A percentile compares a stretch with the other conserved stretches of the same genome.
These are phyloP conservation scores for Listronotus oregonensis DNA, from an alignment of 1,140 invertebrate genomes.

Conservation along the genomic window DNA sequence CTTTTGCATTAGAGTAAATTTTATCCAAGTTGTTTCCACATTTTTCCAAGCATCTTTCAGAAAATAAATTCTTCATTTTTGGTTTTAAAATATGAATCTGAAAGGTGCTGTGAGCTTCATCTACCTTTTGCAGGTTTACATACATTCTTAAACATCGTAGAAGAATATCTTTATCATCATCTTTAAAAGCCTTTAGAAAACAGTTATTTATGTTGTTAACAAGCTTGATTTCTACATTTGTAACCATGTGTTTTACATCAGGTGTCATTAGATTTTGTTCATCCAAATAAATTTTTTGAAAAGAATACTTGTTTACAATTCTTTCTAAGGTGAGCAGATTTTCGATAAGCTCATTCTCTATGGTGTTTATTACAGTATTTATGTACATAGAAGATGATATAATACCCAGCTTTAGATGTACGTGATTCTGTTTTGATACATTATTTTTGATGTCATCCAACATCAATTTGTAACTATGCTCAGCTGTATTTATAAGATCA, in stretches of 20 bases:
- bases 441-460: slow-evolving; percentile 42
- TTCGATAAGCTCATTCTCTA: slow-evolving; percentile 33
- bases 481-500: slow-evolving; percentile 40
- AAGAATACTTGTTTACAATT: slow-evolving; percentile 59
- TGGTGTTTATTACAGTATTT: slow-evolving; percentile 41
- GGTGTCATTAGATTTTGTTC: slow-evolving; percentile 58
- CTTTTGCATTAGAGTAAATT: slow-evolving; percentile 75
- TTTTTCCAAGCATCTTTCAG: slow-evolving; percentile 67
- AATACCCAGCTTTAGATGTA: slow-evolving; percentile 45
- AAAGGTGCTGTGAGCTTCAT: slow-evolving; percentile 73
- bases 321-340: slow-evolving; percentile 59
- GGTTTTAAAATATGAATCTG: slow-evolving; percentile 73
- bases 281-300: slow-evolving; percentile 73
- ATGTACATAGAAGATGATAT: slow-evolving; percentile 43
- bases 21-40: slow-evolving; percentile 74
- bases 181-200: slow-evolving; percentile 64
- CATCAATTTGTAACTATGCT: slow-evolving; percentile 38
- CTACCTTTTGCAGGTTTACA: slow-evolving; percentile 68
- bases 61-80: slow-evolving; percentile 74
- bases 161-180: slow-evolving; percentile 61
- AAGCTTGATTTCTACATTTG: slow-evolving; percentile 62
- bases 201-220: slow-evolving; percentile 65
- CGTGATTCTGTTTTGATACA: slow-evolving; percentile 39
- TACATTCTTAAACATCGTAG: slow-evolving; percentile 70
- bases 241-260: slow-evolving; percentile 55